Evolutionary conservation across 2,888 invertebrate genomes (phyloP), one percentile per base, ranked within the genome.

Genomic region (Odontocerum albicorne): DNA sequence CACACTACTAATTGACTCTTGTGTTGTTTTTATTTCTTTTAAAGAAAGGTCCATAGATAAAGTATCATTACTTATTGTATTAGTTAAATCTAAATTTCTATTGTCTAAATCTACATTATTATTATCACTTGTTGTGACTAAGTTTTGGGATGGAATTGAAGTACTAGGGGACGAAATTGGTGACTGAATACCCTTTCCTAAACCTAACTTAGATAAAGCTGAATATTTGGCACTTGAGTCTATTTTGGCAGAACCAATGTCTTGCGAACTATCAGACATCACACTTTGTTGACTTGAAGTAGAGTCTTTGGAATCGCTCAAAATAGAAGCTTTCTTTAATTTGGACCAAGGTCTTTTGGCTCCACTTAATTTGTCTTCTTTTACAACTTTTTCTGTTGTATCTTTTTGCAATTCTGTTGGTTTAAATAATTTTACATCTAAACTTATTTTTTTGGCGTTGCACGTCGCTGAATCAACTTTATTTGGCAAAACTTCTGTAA

Each of bases 321-420:
- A 72, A 62, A 84, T 83, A 31, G 83, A 76, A 10, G 90, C 90
- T 67, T 88, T 84, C 68, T 90, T 90, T 36, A 91, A 73, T 73
- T 88, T 88, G 10, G 81, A 82, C 90, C 90, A 91, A 1, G 87
- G 85, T 64, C 83, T 85, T 65, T 82, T 85, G 63, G 71, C 78
- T 63, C 72, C 78, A 39, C 74, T 74, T 45, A 61, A 64, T 64
- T 66, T 68, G 10, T 62, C 53, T 27, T 57, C 59, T 42, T 73
- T 74, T 64, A 70, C 71, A 20, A 20, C 63, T 63, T 73, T 53
- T 2, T 49, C 45, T 1, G 7, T 15, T 35, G 51, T 43, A 61
- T 59, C 43, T 46, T 57, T 49, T 55, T 58, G 46, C 50, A 52
- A 17, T 16, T 50, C 75, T 20, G 65, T 63, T 21, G 65, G 57